Evolutionary conservation across 2,797 vertebrate species (phyloP).

Genomic region (Muraenolepis orangiensis): DNA sequence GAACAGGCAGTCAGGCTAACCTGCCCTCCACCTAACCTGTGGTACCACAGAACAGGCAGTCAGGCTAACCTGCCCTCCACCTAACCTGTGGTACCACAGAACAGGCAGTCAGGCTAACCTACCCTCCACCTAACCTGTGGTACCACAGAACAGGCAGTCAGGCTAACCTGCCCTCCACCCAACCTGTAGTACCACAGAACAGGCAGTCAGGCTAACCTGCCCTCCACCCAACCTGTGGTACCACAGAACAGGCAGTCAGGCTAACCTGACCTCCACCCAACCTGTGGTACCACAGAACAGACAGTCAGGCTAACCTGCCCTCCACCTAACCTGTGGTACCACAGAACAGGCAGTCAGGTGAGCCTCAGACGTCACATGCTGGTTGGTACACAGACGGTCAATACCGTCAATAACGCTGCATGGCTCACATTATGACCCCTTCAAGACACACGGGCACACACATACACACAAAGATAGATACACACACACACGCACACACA

Average conservation of each 20-base stretch:
- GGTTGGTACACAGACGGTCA: slow-evolving; percentile 20
- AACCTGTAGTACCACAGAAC: slow-evolving; percentile 8
- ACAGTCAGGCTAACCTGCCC: slow-evolving; percentile 21
- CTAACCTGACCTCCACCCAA: no score
- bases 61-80: no score
- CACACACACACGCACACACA: neutral
- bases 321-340: slow-evolving; percentile 12
- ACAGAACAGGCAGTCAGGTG: slow-evolving; percentile 16
- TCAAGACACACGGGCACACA: slow-evolving; percentile 4
- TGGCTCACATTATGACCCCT: slow-evolving; percentile 2
- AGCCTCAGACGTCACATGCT: slow-evolving; percentile 28
- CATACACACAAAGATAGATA: neutral
- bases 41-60: slow-evolving; percentile 1
- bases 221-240: slow-evolving; percentile 14
- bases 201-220: slow-evolving; percentile 21
- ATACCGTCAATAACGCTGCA: slow-evolving; percentile 31
- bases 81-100: slow-evolving; percentile 13
- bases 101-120: slow-evolving; percentile 16
- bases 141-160: slow-evolving; percentile 9
- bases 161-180: no score
- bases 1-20: slow-evolving; percentile 15
- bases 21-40: no score
- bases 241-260: slow-evolving; percentile 9
- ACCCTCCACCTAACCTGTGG: slow-evolving; percentile 18
- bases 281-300: slow-evolving; percentile 7